Evolutionary conservation across 1,140 invertebrate genomes (phyloP).

Genomic region (Thrips palmi): DNA sequence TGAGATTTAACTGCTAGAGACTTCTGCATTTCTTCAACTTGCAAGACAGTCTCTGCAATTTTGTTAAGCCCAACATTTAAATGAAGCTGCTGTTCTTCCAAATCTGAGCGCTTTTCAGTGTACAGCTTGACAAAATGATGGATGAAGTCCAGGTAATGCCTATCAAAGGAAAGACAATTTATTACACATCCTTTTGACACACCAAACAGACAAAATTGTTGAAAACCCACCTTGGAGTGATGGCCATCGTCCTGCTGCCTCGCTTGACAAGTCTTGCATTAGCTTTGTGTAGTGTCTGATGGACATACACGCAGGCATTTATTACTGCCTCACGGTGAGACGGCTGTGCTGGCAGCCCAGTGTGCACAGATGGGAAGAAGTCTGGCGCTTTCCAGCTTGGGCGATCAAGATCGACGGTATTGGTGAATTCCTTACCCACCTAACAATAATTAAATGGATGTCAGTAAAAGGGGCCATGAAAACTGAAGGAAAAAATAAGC

Average conservation of each 20-base stretch:
- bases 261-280: conserved; percentile 77
- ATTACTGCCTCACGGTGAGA: conserved; percentile 86
- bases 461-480: not conserved
- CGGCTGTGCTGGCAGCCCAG: conserved; percentile 51
- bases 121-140: conserved; percentile 98
- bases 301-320: conserved; percentile 96
- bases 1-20: conserved; percentile 90
- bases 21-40: conserved; percentile 99
- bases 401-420: conserved; percentile 62
- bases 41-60: conserved; percentile 97
- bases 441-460: conserved; percentile 19
- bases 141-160: conserved; percentile 99
- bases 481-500: not conserved
- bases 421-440: conserved; percentile 76
- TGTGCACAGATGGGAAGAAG: conserved; percentile 72
- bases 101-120: conserved; percentile 90
- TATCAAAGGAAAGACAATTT: conserved; percentile 17
- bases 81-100: conserved; percentile 98
- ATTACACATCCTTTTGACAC: not conserved
- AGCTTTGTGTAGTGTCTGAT: conserved; percentile 89
- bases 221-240: conserved; percentile 59
- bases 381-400: conserved; percentile 65
- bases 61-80: conserved; percentile 96
- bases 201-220: conserved; percentile 1
- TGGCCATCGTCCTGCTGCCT: conserved; percentile 87